Conservation (phyloP, 2,113 vertebrate species). For the Zingel zingel region DNA sequence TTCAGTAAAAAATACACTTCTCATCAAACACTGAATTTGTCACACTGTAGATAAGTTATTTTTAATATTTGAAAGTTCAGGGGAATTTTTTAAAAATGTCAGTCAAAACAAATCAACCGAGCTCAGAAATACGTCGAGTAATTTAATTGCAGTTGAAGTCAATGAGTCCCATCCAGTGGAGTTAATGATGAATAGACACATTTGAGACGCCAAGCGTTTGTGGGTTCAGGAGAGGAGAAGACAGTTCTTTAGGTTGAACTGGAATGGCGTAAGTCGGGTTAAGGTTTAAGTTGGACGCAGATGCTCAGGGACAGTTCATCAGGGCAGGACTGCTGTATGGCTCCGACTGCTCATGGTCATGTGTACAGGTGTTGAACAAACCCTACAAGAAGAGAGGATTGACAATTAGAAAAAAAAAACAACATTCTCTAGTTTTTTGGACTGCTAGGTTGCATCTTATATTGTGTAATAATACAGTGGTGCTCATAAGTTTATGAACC, state of each 20-base stretch:
- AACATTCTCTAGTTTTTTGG: background rate
- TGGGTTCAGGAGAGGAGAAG: background rate
- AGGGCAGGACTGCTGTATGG: conserved; percentile 50
- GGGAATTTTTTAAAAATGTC: background rate
- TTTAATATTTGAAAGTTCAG: conserved; percentile 45
- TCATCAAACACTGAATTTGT: conserved; percentile 58
- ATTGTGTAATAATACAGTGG: background rate
- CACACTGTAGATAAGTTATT: conserved; percentile 55
- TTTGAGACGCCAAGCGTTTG: conserved; percentile 17
- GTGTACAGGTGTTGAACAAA: conserved; percentile 13
- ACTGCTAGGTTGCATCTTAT: background rate
- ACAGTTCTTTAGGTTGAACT: conserved; percentile 7
- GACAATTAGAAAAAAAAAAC: background rate
- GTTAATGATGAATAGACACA: conserved; percentile 23
- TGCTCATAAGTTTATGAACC: too few species aligned
- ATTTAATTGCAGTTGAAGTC: conserved; percentile 31
- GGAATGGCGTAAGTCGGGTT: conserved; percentile 23
- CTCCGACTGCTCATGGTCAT: conserved; percentile 53
- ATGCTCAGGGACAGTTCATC: conserved; percentile 35
- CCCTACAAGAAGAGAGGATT: conserved; percentile 44
- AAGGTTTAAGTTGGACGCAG: conserved; percentile 15
- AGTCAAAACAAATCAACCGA: conserved; percentile 21
- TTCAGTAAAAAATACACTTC: conserved; percentile 67
- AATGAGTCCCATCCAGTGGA: conserved; percentile 57
- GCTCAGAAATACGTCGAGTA: conserved; percentile 16